Conservation (phyloP, 2,797 vertebrate genomes). For the Rhadinocentrus ornatus region DNA sequence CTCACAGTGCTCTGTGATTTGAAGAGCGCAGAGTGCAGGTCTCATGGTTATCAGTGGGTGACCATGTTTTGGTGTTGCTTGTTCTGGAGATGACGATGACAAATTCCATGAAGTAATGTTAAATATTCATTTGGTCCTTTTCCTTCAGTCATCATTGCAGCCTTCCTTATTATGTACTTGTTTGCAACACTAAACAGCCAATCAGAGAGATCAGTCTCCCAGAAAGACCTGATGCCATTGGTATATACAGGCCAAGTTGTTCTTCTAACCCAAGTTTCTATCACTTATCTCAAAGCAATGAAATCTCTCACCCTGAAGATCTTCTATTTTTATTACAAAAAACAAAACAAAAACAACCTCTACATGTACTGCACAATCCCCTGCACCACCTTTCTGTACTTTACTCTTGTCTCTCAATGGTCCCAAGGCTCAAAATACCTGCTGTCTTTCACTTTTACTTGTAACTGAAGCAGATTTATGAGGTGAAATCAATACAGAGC, state of each 20-base stretch:
- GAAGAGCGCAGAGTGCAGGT: too few relatives aligned
- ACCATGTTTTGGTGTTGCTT: not conserved
- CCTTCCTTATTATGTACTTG: not conserved
- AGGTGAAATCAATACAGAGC: constrained; percentile 39
- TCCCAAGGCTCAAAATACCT: not conserved
- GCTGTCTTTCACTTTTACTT: constrained; percentile 9
- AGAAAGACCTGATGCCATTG: too few relatives aligned
- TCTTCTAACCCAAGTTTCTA: too few relatives aligned
- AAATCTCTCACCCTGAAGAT: not conserved
- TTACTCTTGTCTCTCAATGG: constrained; percentile 12
- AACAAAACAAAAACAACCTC: not conserved
- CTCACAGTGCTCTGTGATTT: too few relatives aligned
- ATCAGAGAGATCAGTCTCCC: not conserved
- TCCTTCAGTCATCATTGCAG: not conserved
- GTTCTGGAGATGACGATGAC: not conserved
- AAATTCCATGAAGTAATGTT: not conserved
- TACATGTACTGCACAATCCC: not conserved
- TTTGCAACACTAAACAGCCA: not conserved
- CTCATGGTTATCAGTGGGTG: not conserved
- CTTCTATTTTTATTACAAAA: not conserved
- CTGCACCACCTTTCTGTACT: not conserved
- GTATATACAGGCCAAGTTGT: too few relatives aligned
- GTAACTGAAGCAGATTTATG: constrained; percentile 41
- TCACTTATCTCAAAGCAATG: not conserved
- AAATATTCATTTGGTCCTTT: not conserved